A percentile compares a stretch with the other conserved stretches of the same genome.
Conservation (phyloP, 2,888 invertebrate species). For the Ennomos fuscantarius region DNA sequence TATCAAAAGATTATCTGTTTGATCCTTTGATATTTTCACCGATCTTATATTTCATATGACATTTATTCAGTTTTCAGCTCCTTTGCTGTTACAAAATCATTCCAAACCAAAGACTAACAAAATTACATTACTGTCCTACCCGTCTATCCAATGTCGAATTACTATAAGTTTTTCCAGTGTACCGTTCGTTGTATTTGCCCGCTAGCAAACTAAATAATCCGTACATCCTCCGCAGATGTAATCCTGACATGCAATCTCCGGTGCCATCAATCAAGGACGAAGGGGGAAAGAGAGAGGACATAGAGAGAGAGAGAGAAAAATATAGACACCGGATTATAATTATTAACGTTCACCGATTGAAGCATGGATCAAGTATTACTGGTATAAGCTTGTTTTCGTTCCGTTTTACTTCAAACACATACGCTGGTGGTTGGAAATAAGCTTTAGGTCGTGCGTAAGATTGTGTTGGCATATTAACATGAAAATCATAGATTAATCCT, state of each 20-base stretch:
- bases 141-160: constrained; percentile 45
- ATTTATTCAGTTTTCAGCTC: constrained; percentile 6
- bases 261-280: constrained; percentile 72
- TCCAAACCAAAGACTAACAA: constrained; percentile 43
- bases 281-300: constrained; percentile 14
- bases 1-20: too few relatives aligned
- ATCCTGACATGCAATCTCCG: constrained; percentile 83
- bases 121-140: constrained; percentile 44
- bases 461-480: constrained; percentile 16
- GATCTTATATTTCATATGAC: background rate
- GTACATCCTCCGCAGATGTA: constrained; percentile 79
- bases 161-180: constrained; percentile 57
- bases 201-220: constrained; percentile 77
- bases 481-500: background rate
- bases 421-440: constrained; percentile 27
- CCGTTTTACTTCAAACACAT: constrained; percentile 21
- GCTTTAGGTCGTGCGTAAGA: constrained; percentile 14
- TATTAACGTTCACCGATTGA: constrained; percentile 32
- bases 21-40: too few relatives aligned
- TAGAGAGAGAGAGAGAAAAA: constrained; percentile 5
- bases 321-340: constrained; percentile 33
- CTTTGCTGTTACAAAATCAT: constrained; percentile 25
- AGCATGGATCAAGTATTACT: constrained; percentile 16
- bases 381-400: constrained; percentile 11
- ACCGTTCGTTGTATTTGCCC: constrained; percentile 67